Conservation (phyloP, 1,140 invertebrate species). For the Andricus grossulariae region DNA sequence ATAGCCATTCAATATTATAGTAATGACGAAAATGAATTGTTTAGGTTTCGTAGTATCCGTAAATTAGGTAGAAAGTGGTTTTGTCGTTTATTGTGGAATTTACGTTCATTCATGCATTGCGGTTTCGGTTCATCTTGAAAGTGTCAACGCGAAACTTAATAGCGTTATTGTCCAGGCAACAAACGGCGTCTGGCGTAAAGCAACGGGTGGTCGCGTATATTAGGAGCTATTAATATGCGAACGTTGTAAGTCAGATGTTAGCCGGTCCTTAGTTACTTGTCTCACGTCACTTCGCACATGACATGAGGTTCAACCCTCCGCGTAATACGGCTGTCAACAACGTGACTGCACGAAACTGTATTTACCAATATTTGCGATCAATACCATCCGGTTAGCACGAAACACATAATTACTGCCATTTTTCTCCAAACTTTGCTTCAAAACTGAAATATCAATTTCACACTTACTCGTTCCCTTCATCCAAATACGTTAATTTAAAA, state of each 20-base stretch:
- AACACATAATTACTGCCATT: conserved; percentile 26
- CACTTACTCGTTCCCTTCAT: neutral
- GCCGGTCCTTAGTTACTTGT: conserved; percentile 70
- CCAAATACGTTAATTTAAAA: too few relatives aligned
- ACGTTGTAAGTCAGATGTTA: conserved; percentile 61
- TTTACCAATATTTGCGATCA: conserved; percentile 50
- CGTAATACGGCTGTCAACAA: conserved; percentile 62
- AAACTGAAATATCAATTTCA: neutral
- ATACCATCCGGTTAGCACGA: conserved; percentile 34
- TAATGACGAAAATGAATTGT: too few relatives aligned
- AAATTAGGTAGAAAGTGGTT: neutral
- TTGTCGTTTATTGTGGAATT: neutral
- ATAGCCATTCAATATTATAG: too few relatives aligned
- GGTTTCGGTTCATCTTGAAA: conserved; percentile 2
- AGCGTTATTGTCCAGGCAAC: conserved; percentile 50
- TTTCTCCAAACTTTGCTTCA: neutral
- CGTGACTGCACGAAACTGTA: conserved; percentile 54
- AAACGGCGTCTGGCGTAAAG: conserved; percentile 53
- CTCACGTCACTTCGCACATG: conserved; percentile 62
- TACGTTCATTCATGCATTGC: conserved; percentile 15
- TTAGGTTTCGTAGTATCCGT: too few relatives aligned
- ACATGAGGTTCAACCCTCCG: conserved; percentile 55
- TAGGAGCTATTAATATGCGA: conserved; percentile 71
- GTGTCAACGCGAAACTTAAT: conserved; percentile 12
- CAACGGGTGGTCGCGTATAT: conserved; percentile 53